These are phyloP conservation scores for Carollia perspicillata DNA, from an alignment of 2,113 vertebrate genomes.

Conservation along the genomic window DNA sequence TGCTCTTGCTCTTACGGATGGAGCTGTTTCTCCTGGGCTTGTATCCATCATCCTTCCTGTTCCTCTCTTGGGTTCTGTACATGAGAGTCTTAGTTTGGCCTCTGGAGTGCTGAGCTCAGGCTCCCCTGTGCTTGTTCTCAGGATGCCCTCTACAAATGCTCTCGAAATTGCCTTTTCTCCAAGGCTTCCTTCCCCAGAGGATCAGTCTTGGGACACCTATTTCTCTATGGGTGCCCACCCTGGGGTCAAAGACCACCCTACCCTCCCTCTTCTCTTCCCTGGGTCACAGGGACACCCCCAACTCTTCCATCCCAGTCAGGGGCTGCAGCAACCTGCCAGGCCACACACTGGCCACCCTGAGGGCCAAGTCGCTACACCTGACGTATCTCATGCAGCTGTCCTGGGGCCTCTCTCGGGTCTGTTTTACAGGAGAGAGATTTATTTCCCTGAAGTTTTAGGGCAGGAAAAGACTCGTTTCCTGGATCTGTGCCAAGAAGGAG, in stretches of 20 bases:
- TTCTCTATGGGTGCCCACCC: background rate
- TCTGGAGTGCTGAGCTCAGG: background rate
- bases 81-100: background rate
- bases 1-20: background rate
- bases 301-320: background rate
- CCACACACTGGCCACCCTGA: conserved; percentile 6
- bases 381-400: background rate
- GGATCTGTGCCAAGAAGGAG: conserved; percentile 65
- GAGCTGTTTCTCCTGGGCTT: background rate
- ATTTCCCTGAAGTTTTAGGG: conserved; percentile 61
- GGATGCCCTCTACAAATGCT: background rate
- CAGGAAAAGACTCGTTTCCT: conserved; percentile 70
- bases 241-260: background rate
- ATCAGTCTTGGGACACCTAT: background rate
- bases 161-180: background rate
- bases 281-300: background rate
- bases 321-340: background rate
- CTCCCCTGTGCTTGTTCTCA: background rate
- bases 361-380: background rate
- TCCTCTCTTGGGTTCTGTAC: background rate
- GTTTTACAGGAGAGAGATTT: conserved; percentile 62
- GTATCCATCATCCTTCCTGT: background rate
- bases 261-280: background rate
- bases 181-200: background rate
- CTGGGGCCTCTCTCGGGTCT: conserved; percentile 43